phyloP scores from a whole-genome alignment of 2,797 vertebrate species.

The Helostoma temminkii region DNA sequence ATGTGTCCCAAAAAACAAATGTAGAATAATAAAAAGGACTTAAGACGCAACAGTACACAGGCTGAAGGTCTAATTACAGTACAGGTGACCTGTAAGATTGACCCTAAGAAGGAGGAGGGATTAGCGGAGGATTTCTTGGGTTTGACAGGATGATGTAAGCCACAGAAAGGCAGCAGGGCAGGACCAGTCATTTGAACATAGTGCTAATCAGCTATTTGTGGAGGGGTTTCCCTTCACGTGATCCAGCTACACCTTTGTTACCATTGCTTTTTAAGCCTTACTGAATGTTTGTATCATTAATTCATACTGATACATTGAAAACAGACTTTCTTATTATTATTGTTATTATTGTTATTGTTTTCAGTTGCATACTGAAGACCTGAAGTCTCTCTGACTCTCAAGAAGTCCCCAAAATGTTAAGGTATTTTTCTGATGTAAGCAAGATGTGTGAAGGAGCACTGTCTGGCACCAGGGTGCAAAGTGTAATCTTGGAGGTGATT shows the following conservation, averaged over 20 bases:
- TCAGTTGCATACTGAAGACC: conserved; percentile 5
- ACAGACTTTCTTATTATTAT: background rate
- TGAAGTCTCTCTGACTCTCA: conserved; percentile 3
- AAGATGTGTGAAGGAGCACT: conserved; percentile 47
- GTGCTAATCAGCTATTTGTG: conserved; percentile 63
- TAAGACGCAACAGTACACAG: conserved; percentile 23
- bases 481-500: conserved; percentile 74
- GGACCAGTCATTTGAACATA: conserved; percentile 36
- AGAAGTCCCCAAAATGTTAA: conserved; percentile 26
- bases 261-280: background rate
- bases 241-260: conserved; percentile 31
- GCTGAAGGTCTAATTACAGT: conserved; percentile 65
- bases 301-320: background rate
- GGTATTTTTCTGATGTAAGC: conserved; percentile 31
- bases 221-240: conserved; percentile 67
- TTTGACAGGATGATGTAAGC: conserved; percentile 73
- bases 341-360: no score
- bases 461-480: conserved; percentile 73
- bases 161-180: conserved; percentile 18
- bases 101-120: conserved; percentile 41
- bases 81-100: conserved; percentile 72
- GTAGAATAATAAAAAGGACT: conserved; percentile 38
- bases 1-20: conserved; percentile 33
- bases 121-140: conserved; percentile 81
- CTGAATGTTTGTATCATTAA: background rate